Percentiles rank a stretch among this genome's conserved stretches.
phyloP scores from a whole-genome alignment of 2,888 invertebrate genomes.

The Acanthacorydalis orientalis region DNA sequence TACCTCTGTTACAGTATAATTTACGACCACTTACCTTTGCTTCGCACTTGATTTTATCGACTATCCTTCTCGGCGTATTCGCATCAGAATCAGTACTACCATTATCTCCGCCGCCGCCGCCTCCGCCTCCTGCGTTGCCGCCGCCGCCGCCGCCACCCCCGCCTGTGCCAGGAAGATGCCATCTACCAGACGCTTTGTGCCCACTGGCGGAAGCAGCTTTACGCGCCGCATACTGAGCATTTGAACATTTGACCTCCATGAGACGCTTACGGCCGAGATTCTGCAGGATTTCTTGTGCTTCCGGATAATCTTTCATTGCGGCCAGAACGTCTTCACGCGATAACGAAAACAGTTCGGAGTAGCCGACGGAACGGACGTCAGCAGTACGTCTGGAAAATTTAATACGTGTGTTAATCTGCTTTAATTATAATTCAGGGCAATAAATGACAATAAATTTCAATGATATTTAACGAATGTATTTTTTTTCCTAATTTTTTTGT shows the following conservation, averaged over 20 bases:
- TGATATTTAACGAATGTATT: no score
- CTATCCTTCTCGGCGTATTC: constrained; percentile 56
- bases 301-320: constrained; percentile 94
- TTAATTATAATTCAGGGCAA: no score
- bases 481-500: no score
- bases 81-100: constrained; percentile 30
- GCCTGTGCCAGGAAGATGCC: constrained; percentile 7
- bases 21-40: constrained; percentile 38
- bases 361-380: constrained; percentile 89
- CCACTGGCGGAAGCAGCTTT: constrained; percentile 14
- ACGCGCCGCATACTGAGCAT: constrained; percentile 19
- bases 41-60: constrained; percentile 69
- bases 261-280: constrained; percentile 70
- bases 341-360: constrained; percentile 85
- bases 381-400: constrained; percentile 63
- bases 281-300: constrained; percentile 88
- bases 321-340: constrained; percentile 86
- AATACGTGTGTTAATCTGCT: not conserved
- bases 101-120: constrained; percentile 11
- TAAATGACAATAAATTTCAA: no score
- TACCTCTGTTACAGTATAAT: not conserved
- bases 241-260: constrained; percentile 54
- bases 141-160: constrained; percentile 8
- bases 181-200: constrained; percentile 13
- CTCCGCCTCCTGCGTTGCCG: constrained; percentile 10